Evolutionary conservation across 2,113 vertebrate species (phyloP).

Genomic region (Paracanthobrama guichenoti): DNA sequence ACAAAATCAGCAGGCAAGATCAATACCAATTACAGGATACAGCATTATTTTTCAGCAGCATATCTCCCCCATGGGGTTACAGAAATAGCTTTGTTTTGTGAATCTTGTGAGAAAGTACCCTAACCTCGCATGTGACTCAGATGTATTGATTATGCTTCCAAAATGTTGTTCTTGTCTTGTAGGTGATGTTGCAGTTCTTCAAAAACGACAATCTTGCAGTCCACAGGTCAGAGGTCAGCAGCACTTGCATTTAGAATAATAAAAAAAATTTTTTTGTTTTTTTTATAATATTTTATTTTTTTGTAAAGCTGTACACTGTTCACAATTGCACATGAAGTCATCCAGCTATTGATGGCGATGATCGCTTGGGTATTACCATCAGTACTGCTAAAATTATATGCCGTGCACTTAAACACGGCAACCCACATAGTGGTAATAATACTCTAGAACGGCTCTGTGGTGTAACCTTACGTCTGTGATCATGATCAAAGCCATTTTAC

Average conservation of each 20-base stretch:
- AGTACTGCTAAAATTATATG: constrained; percentile 12
- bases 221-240: constrained; percentile 55
- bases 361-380: background rate
- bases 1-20: constrained; percentile 5
- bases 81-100: constrained; percentile 3
- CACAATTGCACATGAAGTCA: background rate
- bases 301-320: constrained; percentile 1
- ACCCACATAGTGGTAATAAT: background rate
- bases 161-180: constrained; percentile 38
- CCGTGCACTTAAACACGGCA: background rate
- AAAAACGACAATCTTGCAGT: constrained; percentile 1
- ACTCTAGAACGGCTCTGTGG: background rate
- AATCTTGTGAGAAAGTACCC: constrained; percentile 13
- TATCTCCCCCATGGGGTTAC: constrained; percentile 7
- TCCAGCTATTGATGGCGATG: background rate
- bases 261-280: no score
- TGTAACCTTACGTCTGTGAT: constrained; percentile 28
- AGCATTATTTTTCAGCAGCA: constrained; percentile 6
- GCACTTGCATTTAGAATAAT: background rate
- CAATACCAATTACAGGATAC: constrained; percentile 23
- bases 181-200: constrained; percentile 42
- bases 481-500: constrained; percentile 18
- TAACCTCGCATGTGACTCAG: background rate
- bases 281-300: background rate
- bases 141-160: constrained; percentile 26